Evolutionary conservation across 2,113 vertebrate species (phyloP), one percentile per base, ranked within the genome.

Genomic region (Triplophysa rosa): DNA sequence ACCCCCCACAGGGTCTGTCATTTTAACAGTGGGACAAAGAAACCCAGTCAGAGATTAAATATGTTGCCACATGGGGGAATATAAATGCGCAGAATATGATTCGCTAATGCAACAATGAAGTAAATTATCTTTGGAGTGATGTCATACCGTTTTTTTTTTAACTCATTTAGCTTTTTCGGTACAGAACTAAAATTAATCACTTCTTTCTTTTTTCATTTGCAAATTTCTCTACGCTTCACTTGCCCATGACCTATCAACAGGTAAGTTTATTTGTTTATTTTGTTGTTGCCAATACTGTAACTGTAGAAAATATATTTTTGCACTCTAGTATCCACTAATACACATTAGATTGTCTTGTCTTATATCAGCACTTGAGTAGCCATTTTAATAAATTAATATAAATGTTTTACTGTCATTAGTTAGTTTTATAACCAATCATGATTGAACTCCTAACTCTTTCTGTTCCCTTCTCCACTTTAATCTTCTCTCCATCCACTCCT

Each of bases 401-500:
- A 56, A 42, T 61, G 52, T 78, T 62, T 72, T 59, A 10, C 42
- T 64, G 19, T n/a, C 52, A 61, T 69, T 17, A 49, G 59, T 71
- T 7, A 37, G 5, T 37, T 37, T 1, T 67, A 16, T 67, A 29
- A 45, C 42, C 58, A 8, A 42, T n/a, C 29, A 33, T 47, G 52
- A 37, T 37, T 69, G 16, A 8, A 6, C 33, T 69, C 49, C 56
- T 68, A 56, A 62, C 9, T 79, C 21, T 73, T 24, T 69, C 24
- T 69, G 24, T 52, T 21, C 19, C 10, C 47, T 24, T 40, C 24
- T 65, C 19, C 62, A 42, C 61, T 40, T 69, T 29, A 47, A 71
- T 78, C 42, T 75, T 79, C 83, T 67, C 71, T 87, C 8, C 56
- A 81, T 76, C 82, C 85, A 42, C 74, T 45, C 78, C 14, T 49